These are phyloP conservation scores for Sphaeramia orbicularis DNA, from an alignment of 2,797 vertebrate genomes.

Conservation along the genomic window DNA sequence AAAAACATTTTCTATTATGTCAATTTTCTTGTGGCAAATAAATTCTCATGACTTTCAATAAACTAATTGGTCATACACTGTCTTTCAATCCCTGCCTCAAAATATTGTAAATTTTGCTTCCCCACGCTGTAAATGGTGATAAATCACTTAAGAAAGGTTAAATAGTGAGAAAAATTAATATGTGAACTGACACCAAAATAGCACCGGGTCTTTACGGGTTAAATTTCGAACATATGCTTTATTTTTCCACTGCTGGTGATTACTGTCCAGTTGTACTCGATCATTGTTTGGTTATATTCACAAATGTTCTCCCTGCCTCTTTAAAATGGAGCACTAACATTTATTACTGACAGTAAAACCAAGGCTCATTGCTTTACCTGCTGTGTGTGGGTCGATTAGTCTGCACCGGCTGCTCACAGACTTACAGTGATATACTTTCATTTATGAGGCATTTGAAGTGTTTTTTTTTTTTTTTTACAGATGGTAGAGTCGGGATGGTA, in stretches of 20 bases:
- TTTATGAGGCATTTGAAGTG: constrained; percentile 26
- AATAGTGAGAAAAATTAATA: no score
- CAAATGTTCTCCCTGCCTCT: background rate
- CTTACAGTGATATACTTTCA: constrained; percentile 17
- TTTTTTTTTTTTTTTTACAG: background rate
- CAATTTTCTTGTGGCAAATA: no score
- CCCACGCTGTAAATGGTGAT: no score
- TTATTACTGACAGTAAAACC: constrained; percentile 36
- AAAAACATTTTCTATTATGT: no score
- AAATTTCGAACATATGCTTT: background rate
- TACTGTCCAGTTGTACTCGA: background rate
- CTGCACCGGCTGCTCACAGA: background rate
- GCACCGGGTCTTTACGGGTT: no score
- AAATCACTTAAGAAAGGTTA: no score
- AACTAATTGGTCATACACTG: no score
- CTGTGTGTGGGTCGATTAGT: constrained; percentile 8
- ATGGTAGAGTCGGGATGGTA: constrained; percentile 11
- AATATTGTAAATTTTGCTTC: no score
- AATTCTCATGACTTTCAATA: no score
- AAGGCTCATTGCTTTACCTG: constrained; percentile 16
- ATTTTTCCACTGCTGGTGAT: constrained; percentile 3
- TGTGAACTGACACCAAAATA: no score
- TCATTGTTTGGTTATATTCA: constrained; percentile 30
- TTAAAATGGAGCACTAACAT: constrained; percentile 1
- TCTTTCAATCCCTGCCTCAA: no score